Base-by-base conservation (phyloP, 2,888 invertebrate genomes). In the Yponomeuta cagnagella region DNA sequence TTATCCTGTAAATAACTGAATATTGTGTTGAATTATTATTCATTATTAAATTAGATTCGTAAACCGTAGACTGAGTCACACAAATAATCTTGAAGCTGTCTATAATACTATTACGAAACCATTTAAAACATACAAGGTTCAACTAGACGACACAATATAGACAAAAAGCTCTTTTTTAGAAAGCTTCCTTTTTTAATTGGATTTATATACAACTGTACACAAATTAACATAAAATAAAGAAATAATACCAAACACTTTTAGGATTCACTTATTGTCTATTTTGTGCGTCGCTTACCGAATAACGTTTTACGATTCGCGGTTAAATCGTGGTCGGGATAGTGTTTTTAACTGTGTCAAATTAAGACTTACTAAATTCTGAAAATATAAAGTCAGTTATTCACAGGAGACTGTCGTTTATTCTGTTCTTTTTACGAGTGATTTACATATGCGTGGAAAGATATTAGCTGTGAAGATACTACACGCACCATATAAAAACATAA, bases 1-100 rank as follows among this genome's bases (percentile, higher is more conserved):
- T 75, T 72, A 72, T 86, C 90, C 90, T 88, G 90, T 83, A 84
- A 89, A 91, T 90, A 91, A 90, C 90, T 89, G 89, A 85, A 79
- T 74, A 69, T 72, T 72, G 71, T 73, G 10, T 63, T 48, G 8
- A 43, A 43, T 43, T 43, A 43, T 43, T 43, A 43, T 43, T 43
- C 43, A 1, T n/a, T 68, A 9, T 30, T 70, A 30, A 31, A 15
- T 48, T 71, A 48, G 10, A 68, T 66, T 72, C 75, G 71, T 68
- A 72, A 75, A 79, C 82, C 82, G 80, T 85, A 87, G 88, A 87
- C 88, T 86, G 86, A 84, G 86, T 77, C 77, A 70, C 74, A 71
- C 48, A 70, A 73, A 74, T 74, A 75, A 73, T 72, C 75, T 75
- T 71, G 71, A 76, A 74, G 74, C n/a, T 31, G 30, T 31, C 65